A percentile compares a stretch with the other conserved stretches of the same genome.
Evolutionary conservation across 35 echinoderm and acorn worm species (phyloP).

Genomic region (Hemicentrotus pulcherrimus): DNA sequence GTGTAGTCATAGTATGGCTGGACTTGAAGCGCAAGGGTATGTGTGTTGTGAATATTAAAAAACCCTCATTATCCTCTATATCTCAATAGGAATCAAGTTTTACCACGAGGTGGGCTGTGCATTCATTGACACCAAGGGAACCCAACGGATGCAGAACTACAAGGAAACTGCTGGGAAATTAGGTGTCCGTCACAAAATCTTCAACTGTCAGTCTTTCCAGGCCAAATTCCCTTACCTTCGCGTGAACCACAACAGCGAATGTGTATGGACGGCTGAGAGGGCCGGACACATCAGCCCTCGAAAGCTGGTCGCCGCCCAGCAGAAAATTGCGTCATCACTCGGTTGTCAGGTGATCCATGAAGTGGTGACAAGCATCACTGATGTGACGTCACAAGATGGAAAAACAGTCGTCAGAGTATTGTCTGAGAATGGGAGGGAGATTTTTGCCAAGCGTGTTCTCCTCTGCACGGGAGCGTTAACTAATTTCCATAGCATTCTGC

Average conservation of each 20-base stretch:
- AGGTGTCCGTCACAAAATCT: not conserved
- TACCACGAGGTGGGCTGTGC: slow-evolving; percentile 7
- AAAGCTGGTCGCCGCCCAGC: slow-evolving; percentile 15
- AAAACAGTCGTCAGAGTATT: not conserved
- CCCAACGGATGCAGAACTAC: not conserved
- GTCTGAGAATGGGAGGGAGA: not conserved
- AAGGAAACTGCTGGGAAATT: not conserved
- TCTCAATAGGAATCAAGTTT: slow-evolving; percentile 7
- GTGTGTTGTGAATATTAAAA: no score
- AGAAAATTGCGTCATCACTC: not conserved
- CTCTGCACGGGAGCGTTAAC: slow-evolving; percentile 32
- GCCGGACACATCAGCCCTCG: slow-evolving; percentile 38
- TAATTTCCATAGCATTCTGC: slow-evolving; percentile 29
- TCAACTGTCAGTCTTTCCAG: not conserved
- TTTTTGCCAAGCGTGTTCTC: slow-evolving; percentile 13
- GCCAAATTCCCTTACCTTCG: slow-evolving; percentile 22
- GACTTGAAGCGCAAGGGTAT: no score
- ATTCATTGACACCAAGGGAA: not conserved
- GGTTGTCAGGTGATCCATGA: slow-evolving; percentile 44
- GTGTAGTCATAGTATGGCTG: no score
- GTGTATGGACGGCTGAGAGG: not conserved
- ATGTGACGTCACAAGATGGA: not conserved
- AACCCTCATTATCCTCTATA: no score
- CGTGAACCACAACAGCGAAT: not conserved
- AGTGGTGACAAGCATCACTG: not conserved